Evolutionary conservation across 2,797 vertebrate genomes (phyloP).

Genomic region (Diglossa cyanea): DNA sequence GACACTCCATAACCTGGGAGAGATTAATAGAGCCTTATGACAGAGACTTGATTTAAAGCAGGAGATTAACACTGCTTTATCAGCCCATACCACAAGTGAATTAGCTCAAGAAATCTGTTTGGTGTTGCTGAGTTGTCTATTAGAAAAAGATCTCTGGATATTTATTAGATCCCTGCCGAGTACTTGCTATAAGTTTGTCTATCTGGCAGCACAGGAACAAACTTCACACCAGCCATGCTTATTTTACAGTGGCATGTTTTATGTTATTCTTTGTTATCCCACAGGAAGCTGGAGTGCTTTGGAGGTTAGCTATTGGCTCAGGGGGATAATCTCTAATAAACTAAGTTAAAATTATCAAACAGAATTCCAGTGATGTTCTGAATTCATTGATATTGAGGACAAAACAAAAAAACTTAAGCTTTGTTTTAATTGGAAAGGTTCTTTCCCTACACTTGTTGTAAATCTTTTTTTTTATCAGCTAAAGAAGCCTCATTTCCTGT

Average conservation of each 20-base stretch:
- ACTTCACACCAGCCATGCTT: conserved; percentile 30
- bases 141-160: conserved; percentile 61
- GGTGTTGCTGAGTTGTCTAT: conserved; percentile 71
- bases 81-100: conserved; percentile 43
- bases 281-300: conserved; percentile 49
- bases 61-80: conserved; percentile 73
- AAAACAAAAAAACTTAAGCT: conserved; percentile 23
- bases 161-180: conserved; percentile 67
- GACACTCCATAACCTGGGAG: conserved; percentile 66
- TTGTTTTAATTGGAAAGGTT: conserved; percentile 56
- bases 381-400: conserved; percentile 36
- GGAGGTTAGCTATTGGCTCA: conserved; percentile 45
- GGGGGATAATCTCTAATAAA: conserved; percentile 60
- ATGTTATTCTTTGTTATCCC: conserved; percentile 63
- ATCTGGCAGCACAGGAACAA: conserved; percentile 33
- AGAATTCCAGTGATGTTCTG: conserved; percentile 36
- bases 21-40: conserved; percentile 73
- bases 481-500: conserved; percentile 51
- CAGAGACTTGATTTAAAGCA: conserved; percentile 74
- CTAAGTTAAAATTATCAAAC: conserved; percentile 60
- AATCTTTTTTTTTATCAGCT: conserved; percentile 28
- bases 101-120: conserved; percentile 68
- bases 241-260: conserved; percentile 62
- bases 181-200: conserved; percentile 39
- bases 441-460: neutral